A percentile compares a stretch with the other conserved stretches of the same genome.
phyloP scores from a whole-genome alignment of 2,888 invertebrate genomes.

The Camptogramma bilineatum region DNA sequence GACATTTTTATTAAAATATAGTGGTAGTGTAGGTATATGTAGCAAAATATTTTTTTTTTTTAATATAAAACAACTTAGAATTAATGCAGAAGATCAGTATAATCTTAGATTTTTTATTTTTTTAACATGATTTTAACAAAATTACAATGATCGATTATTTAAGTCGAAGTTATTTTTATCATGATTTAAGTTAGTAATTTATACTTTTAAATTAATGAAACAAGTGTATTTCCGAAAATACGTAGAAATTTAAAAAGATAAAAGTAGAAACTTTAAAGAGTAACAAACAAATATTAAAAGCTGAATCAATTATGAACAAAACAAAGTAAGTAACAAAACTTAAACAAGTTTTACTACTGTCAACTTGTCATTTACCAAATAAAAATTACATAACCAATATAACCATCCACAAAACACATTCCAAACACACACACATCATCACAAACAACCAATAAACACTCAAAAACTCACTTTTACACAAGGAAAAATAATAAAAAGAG shows the following conservation, averaged over 20 bases:
- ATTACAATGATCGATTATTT: too few species aligned
- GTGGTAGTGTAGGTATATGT: too few species aligned
- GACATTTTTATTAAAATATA: neutral
- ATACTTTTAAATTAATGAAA: neutral
- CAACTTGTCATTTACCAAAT: neutral
- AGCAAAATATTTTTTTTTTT: too few species aligned
- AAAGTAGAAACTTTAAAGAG: neutral
- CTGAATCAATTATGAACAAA: neutral
- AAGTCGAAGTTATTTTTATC: too few species aligned
- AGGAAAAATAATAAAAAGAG: neutral
- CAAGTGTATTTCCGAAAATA: too few species aligned
- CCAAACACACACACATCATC: neutral
- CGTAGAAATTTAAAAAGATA: too few species aligned
- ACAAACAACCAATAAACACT: neutral
- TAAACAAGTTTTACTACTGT: conserved; percentile 10
- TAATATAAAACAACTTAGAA: too few species aligned
- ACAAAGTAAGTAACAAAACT: neutral
- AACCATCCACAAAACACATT: neutral
- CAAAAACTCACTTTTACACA: neutral
- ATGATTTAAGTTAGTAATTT: too few species aligned
- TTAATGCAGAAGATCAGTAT: too few species aligned
- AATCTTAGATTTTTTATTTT: too few species aligned
- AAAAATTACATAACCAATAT: neutral
- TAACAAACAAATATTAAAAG: neutral
- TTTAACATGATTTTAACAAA: too few species aligned